Base-by-base conservation (phyloP, 2,888 invertebrate genomes). In the Belgica antarctica region DNA sequence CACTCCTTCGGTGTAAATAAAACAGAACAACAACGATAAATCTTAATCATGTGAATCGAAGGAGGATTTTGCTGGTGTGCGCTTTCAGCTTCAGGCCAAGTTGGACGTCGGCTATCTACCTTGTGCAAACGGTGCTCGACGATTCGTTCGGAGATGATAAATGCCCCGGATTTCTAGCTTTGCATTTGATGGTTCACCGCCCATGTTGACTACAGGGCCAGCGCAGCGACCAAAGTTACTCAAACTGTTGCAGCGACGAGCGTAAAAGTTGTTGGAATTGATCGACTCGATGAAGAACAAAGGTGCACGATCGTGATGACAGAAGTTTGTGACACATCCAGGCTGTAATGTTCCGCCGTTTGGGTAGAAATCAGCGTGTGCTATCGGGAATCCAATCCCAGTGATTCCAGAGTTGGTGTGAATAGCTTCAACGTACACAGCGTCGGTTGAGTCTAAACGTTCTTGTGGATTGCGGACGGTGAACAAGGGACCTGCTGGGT, bases 31-130 rank as follows among this genome's bases (percentile, higher is more conserved):
- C 59, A 59, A 25, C 36, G 17, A 65, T 65, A 65, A 65, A 65
- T 65, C 65, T 65, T 65, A 65, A 65, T 65, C 65, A 65, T 25
- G 65, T 47, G 65, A 46, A 65, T 59, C 47, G 22, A 65, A 47
- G 65, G 65, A 46, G 65, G 65, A 65, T 65, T 65, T 47, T 24
- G 19, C 4, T 24, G 34, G 34, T 12, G 17, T 34, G 62, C 41
- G 25, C 41, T n/a, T 62, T 62, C 41, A 36, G 65, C 65, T 65
- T n/a, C 17, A 65, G 47, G 65, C 46, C 47, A 65, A 65, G 28
- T 24, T 15, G 2, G 34, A 62, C 36, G 31, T 17, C 36, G 19
- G 19, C 36, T 25, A 17, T 31, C 34, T 65, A 25, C 52, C 57
- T 68, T 41, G 70, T 10, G 70, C 57, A n/a, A 61, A 70, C 4